Evolutionary conservation across 2,113 vertebrate species (phyloP).

Genomic region (Odocoileus virginianus): DNA sequence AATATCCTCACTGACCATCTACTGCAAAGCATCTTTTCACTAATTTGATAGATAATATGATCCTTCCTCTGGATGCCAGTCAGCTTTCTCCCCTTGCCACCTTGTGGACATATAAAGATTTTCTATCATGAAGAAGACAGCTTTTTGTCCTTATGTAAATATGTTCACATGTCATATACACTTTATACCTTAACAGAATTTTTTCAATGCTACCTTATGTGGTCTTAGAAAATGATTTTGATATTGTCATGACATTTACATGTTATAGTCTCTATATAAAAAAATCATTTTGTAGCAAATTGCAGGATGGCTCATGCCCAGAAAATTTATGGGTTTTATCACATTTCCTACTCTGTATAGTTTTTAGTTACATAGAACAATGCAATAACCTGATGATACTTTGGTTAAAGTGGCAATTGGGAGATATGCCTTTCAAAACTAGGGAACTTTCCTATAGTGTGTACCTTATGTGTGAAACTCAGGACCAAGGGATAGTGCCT

Average conservation of each 20-base stretch:
- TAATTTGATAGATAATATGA: neutral
- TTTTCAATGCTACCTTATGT: neutral
- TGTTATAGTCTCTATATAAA: neutral
- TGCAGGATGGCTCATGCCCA: neutral
- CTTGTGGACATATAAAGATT: neutral
- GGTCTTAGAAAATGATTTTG: neutral
- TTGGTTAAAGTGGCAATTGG: neutral
- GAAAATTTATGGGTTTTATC: neutral
- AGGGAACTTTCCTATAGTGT: neutral
- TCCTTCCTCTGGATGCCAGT: neutral
- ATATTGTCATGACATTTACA: neutral
- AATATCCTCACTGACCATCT: neutral
- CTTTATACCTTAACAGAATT: neutral
- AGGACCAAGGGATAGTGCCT: neutral
- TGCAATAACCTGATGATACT: neutral
- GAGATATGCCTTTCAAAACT: neutral
- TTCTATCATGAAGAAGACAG: neutral
- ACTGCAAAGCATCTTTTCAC: neutral
- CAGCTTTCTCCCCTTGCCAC: neutral
- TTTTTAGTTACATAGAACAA: neutral
- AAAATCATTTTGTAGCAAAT: neutral
- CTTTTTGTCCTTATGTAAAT: neutral
- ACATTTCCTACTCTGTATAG: too few species aligned
- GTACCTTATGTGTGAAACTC: neutral
- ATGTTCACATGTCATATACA: neutral